Conservation (phyloP, 1,140 invertebrate genomes). For the Agrypnia vestita region DNA sequence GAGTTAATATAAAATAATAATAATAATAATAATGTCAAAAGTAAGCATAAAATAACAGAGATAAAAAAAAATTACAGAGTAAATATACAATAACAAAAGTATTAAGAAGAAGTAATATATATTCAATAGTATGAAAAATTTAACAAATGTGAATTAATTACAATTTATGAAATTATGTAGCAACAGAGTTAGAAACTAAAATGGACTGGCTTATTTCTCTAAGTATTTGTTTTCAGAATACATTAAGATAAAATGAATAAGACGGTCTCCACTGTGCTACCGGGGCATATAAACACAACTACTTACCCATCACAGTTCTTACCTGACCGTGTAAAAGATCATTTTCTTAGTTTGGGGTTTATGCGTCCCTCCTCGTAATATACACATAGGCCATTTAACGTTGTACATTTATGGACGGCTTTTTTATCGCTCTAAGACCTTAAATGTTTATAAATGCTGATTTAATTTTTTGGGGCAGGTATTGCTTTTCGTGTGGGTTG, state of each 20-base stretch:
- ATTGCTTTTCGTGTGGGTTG: background rate
- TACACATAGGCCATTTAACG: conserved; percentile 58
- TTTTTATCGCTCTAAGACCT: conserved; percentile 58
- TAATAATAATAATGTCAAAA: no score
- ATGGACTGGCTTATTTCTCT: no score
- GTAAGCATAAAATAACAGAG: no score
- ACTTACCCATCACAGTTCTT: conserved; percentile 31
- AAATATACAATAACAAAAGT: no score
- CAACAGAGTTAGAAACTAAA: no score
- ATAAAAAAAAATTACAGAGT: no score
- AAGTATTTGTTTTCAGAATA: background rate
- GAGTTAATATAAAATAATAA: no score
- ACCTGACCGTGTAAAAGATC: conserved; percentile 51
- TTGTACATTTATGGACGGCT: conserved; percentile 57
- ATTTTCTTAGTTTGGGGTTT: conserved; percentile 51
- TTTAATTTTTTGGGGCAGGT: conserved; percentile 59
- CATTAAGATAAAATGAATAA: background rate
- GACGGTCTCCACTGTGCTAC: conserved; percentile 21
- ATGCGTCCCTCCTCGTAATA: conserved; percentile 48
- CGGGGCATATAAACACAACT: background rate
- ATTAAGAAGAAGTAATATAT: no score
- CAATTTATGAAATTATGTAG: no score
- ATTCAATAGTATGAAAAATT: no score
- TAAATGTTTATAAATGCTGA: conserved; percentile 60
- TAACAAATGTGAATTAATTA: no score